Base-by-base conservation (phyloP, 1,140 invertebrate species). In the Meloidogyne floridensis region DNA sequence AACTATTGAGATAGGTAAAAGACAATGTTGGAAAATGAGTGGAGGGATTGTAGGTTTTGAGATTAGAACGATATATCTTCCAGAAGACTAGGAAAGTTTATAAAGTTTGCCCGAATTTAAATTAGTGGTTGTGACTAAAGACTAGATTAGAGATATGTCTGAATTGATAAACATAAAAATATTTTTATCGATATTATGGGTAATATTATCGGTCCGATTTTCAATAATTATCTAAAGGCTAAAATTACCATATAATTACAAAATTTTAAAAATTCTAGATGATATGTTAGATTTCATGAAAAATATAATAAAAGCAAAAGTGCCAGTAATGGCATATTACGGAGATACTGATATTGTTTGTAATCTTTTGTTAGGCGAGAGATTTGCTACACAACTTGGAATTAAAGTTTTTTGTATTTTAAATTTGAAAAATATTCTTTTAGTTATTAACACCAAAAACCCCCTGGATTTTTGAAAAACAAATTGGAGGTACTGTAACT, bases 261-360 rank as follows among this genome's bases (percentile, higher is more conserved):
- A 47, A 47, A 69, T 69, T 42, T 7, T 10, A 65, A 51, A 6
- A 42, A 6, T 18, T 47, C 42, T 32, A 77, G 75, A 53, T 32
- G 75, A 75, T 9, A 47, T 75, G 15, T 32, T n/a, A 32, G n/a
- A 47, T 1, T 43, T 75, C 42, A 32, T 78, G n/a, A 9, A 47
- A 59, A 88, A 86, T 70, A 86, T 86, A 76, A 74, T 88, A 76
- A 82, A 88, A 51, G 79, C 82, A 15, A 80, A 85, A 54, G 80
- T 92, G n/a, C 87, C 90, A 71, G 89, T 90, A 18, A 77, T 92
- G 56, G 86, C 93, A 10, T 92, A 93, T 87, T 92, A 92, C 86
- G 92, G 92, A 7, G 92, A 93, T 87, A 90, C 92, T 42, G 92
- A 93, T 84, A 91, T 92, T 91, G 91, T 91, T 0, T 93, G 92